Base-by-base conservation (phyloP, 2,113 vertebrate species). In the Alaudala cheleensis region DNA sequence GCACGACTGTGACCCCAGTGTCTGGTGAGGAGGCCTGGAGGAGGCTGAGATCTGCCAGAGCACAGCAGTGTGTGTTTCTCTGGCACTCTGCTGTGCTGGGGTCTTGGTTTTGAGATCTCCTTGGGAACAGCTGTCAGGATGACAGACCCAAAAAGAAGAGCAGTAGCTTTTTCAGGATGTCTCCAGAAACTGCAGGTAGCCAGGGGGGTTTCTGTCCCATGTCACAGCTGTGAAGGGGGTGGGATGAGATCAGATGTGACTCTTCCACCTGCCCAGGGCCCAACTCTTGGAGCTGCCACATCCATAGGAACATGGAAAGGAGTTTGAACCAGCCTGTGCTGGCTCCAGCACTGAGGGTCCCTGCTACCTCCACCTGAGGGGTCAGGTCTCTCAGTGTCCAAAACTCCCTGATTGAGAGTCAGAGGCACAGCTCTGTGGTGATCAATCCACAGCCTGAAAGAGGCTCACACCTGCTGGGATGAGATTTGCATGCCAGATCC, bases 21-120 rank as follows among this genome's bases (percentile, higher is more conserved):
- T 76, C 76, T 26, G 60, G 12, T 2, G 7, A 66, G 39, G 26
- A 79, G 74, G 21, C 18, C 34, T 92, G 65, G 29, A 78, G 42
- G 39, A 90, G 60, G 25, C 20, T 79, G 73, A 33, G 44, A 13
- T 34, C 40, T 57, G 42, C 42, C 57, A 92, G 79, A 44, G 33
- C 1, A 0, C 0, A 1, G 17, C 37, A 31, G 6, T 69, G 19
- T 4, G 1, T 51, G 29, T 40, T 64, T 60, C 47, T 57, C 81
- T 82, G 53, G 70, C 33, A 60, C 61, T 65, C 42, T 74, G 51
- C 60, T 78, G 5, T 74, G 49, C 86, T 69, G 66, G 15, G 51
- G 26, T 76, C 82, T 82, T 19, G 10, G n/a, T 44, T 79, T 82
- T 31, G 14, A 79, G 61, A 47, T 28, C 53, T 81, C 31, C 42